These are phyloP conservation scores for Lutraria rhynchaena DNA, from an alignment of 1,140 invertebrate species.

Conservation along the genomic window DNA sequence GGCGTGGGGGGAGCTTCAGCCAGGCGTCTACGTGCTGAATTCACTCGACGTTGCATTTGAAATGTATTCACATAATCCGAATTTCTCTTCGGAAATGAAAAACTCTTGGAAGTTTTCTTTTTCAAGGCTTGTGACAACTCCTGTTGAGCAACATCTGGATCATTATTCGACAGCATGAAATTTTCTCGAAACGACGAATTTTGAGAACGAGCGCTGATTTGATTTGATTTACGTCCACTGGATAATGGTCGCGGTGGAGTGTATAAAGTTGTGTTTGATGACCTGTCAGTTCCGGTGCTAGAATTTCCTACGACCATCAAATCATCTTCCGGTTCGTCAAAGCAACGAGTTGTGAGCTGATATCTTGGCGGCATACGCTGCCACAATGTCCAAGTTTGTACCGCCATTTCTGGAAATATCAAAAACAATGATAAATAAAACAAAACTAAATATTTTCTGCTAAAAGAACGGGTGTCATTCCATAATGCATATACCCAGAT, in stretches of 20 bases:
- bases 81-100: slow-evolving; percentile 65
- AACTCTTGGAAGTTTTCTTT: slow-evolving; percentile 8
- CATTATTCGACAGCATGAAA: slow-evolving; percentile 36
- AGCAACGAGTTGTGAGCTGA: slow-evolving; percentile 65
- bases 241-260: slow-evolving; percentile 10
- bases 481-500: too few relatives aligned
- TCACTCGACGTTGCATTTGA: slow-evolving; percentile 66
- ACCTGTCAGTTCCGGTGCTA: slow-evolving; percentile 5
- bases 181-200: slow-evolving; percentile 9
- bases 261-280: background rate
- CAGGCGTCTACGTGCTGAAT: slow-evolving; percentile 64
- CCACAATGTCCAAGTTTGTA: slow-evolving; percentile 71
- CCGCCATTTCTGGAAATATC: slow-evolving; percentile 65
- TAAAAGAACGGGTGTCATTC: too few relatives aligned
- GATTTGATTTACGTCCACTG: slow-evolving; percentile 46
- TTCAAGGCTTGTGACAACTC: background rate
- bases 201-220: background rate
- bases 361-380: slow-evolving; percentile 71
- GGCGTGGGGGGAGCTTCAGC: slow-evolving; percentile 37
- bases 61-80: slow-evolving; percentile 66
- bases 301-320: slow-evolving; percentile 3
- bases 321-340: slow-evolving; percentile 47
- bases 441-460: too few relatives aligned
- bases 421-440: too few relatives aligned
- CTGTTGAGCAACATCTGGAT: background rate